Percentiles rank a stretch among this genome's conserved stretches.
Evolutionary conservation across 2,797 vertebrate genomes (phyloP).

Genomic region (Florisuga fusca): DNA sequence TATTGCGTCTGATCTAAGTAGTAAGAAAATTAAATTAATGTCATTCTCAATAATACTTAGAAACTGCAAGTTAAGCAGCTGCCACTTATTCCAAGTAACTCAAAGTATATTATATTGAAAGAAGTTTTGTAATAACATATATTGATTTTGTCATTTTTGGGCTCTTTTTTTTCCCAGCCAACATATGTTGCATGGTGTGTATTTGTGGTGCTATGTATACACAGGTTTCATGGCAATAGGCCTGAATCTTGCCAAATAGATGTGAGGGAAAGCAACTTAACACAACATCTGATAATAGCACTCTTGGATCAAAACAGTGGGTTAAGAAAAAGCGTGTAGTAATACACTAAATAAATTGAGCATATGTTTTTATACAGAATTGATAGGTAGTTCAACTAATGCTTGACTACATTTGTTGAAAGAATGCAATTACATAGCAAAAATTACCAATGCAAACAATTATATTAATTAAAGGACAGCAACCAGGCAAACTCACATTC

Average conservation of each 20-base stretch:
- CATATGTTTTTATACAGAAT: not conserved
- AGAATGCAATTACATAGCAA: not conserved
- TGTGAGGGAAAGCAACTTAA: not conserved
- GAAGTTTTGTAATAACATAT: not conserved
- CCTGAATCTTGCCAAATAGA: not conserved
- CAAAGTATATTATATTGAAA: not conserved
- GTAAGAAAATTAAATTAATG: conserved; percentile 45
- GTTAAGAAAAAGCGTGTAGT: not conserved
- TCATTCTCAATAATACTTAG: conserved; percentile 15
- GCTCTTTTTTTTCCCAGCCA: not conserved
- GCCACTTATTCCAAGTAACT: conserved; percentile 7
- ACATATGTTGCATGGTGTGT: not conserved
- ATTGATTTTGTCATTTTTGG: conserved; percentile 25
- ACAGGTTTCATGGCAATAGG: not conserved
- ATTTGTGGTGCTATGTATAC: not conserved
- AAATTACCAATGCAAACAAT: not conserved
- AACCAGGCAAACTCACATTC: fast-evolving
- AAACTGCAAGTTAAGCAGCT: conserved; percentile 46
- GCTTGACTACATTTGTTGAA: not conserved
- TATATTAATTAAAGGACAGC: not conserved
- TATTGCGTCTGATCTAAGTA: conserved; percentile 4
- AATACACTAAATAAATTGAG: not conserved
- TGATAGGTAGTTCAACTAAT: not conserved
- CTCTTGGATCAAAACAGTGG: not conserved
- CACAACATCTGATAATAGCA: not conserved